A percentile compares a stretch with the other conserved stretches of the same genome.
Conservation (phyloP, 2,113 vertebrate genomes). For the Gallinago paraguaiae region DNA sequence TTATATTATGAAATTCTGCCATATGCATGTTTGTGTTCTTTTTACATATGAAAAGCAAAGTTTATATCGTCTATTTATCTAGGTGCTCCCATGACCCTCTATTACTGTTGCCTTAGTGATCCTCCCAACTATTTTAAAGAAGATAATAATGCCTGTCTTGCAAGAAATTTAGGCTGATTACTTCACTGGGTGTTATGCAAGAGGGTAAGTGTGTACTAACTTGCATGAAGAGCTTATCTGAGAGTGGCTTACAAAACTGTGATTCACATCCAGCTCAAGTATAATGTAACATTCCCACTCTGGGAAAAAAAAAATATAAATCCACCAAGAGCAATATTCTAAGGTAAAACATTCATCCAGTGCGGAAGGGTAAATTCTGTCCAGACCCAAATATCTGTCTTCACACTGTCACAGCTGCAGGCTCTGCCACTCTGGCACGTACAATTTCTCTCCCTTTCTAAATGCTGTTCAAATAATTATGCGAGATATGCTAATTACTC, state of each 20-base stretch:
- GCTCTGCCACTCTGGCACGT: neutral
- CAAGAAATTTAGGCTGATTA: constrained; percentile 41
- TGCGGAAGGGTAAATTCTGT: neutral
- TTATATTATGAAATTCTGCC: neutral
- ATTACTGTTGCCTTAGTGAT: constrained; percentile 45
- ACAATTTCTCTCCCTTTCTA: neutral
- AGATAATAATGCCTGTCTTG: constrained; percentile 15
- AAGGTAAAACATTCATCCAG: neutral
- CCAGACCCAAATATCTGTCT: neutral
- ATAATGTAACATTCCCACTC: neutral
- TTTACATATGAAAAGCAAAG: neutral
- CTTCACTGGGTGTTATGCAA: constrained; percentile 38
- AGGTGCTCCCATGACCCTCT: neutral
- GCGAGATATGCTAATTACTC: constrained; percentile 3
- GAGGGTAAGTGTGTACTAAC: neutral
- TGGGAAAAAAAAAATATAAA: neutral
- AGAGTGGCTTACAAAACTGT: constrained; percentile 5
- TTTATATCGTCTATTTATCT: neutral
- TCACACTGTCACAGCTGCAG: neutral
- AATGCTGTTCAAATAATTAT: constrained; percentile 4
- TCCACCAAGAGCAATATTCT: neutral
- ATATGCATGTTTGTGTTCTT: neutral
- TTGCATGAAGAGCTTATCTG: neutral
- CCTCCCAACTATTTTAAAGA: constrained; percentile 10
- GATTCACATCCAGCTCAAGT: neutral